A percentile compares a stretch with the other conserved stretches of the same genome.
phyloP scores from a whole-genome alignment of 2,113 vertebrate genomes.

The Sceloporus tristichus region DNA sequence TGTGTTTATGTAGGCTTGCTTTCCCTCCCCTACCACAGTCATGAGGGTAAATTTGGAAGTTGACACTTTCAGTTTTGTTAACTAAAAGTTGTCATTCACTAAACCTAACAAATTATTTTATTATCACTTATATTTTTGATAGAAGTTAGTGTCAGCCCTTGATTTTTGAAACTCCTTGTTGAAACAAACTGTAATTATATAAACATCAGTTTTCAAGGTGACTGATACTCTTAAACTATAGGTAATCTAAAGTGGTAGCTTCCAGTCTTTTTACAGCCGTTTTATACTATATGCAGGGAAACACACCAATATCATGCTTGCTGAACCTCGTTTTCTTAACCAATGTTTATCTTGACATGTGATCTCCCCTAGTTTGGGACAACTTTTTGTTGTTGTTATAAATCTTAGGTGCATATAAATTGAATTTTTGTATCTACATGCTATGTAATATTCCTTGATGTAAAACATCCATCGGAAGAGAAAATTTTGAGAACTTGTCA shows the following conservation, averaged over 20 bases:
- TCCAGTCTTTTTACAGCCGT: background rate
- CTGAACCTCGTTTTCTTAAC: background rate
- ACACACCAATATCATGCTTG: background rate
- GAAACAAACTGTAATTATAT: background rate
- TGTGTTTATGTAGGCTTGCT: background rate
- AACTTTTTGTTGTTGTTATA: background rate
- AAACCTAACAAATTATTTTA: background rate
- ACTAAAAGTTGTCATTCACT: background rate
- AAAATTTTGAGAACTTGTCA: no score
- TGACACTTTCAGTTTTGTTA: background rate
- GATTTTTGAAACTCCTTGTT: background rate
- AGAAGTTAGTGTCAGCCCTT: background rate
- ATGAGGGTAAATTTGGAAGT: background rate
- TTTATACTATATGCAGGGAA: background rate
- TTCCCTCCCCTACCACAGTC: background rate
- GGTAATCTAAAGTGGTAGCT: background rate
- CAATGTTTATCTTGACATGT: background rate
- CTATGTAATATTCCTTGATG: background rate
- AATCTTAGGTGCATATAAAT: no score
- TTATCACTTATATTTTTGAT: background rate
- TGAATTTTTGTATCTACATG: background rate
- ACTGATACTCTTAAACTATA: no score
- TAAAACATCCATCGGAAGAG: background rate
- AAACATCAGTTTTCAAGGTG: background rate
- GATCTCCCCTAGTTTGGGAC: background rate